Conservation (phyloP, 92 coral and sea anemone species). For the Micromussa lordhowensis region DNA sequence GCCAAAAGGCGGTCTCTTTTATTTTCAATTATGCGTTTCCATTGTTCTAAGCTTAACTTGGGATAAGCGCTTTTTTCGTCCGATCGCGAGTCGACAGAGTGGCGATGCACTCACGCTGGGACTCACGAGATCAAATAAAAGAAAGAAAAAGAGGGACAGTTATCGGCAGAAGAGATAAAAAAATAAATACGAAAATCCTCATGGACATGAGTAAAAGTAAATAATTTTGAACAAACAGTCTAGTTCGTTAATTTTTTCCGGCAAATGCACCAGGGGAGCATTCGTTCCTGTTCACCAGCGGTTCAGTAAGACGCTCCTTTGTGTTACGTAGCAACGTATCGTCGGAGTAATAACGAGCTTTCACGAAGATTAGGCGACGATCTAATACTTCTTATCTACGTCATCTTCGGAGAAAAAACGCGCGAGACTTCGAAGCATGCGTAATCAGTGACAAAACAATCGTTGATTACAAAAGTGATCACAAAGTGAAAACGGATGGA, state of each 20-base stretch:
- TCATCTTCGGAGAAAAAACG: slow-evolving; percentile 28
- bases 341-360: not conserved
- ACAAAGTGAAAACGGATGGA: not conserved
- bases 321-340: slow-evolving; percentile 3
- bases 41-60: not conserved
- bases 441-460: slow-evolving; percentile 7
- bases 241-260: too few relatives aligned
- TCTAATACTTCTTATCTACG: not conserved
- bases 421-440: slow-evolving; percentile 53
- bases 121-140: not conserved
- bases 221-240: too few relatives aligned
- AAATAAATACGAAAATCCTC: not conserved
- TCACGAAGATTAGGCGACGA: slow-evolving; percentile 5
- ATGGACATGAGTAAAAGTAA: not conserved
- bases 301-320: not conserved
- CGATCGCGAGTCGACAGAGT: not conserved
- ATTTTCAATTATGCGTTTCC: not conserved
- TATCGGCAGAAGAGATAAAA: not conserved
- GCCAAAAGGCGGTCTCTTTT: not conserved
- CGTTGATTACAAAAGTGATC: not conserved
- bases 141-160: not conserved
- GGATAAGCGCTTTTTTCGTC: not conserved
- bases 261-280: not conserved
- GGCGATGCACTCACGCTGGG: too few relatives aligned
- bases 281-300: not conserved